Evolutionary conservation across 2,113 vertebrate species (phyloP).

Genomic region (Amphiprion percula): DNA sequence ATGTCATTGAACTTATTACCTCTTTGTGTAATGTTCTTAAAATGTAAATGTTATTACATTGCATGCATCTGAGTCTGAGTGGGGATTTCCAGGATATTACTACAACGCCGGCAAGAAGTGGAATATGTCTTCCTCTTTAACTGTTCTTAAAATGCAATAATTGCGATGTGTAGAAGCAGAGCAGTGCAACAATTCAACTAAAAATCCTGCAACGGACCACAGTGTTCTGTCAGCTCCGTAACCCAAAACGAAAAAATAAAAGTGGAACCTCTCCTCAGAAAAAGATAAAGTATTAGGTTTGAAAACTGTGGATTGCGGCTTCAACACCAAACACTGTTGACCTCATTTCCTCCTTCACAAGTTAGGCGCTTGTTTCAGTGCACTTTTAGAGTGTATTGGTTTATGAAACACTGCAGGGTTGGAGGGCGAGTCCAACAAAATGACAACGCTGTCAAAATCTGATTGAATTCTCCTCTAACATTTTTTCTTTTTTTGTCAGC

Average conservation of each 20-base stretch:
- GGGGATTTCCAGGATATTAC: conserved; percentile 30
- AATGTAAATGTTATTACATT: conserved; percentile 48
- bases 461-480: conserved; percentile 68
- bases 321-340: conserved; percentile 58
- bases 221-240: conserved; percentile 10
- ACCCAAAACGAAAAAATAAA: conserved; percentile 7
- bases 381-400: conserved; percentile 38
- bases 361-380: conserved; percentile 53
- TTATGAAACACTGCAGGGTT: conserved; percentile 75
- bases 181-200: background rate
- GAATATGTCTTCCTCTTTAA: conserved; percentile 6
- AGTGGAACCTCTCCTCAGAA: background rate
- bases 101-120: conserved; percentile 12
- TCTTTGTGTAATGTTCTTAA: conserved; percentile 39
- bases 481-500: conserved; percentile 51
- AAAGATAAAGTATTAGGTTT: conserved; percentile 25
- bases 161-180: background rate
- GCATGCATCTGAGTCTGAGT: conserved; percentile 11
- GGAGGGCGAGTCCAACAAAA: conserved; percentile 64
- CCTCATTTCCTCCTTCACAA: conserved; percentile 55
- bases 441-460: conserved; percentile 65
- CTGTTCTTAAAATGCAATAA: no score
- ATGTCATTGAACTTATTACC: conserved; percentile 28
- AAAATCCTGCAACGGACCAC: background rate
- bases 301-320: conserved; percentile 46